A percentile compares a stretch with the other conserved stretches of the same genome.
Evolutionary conservation across 2,113 vertebrate genomes (phyloP).

Genomic region (Erythrolamprus reginae): DNA sequence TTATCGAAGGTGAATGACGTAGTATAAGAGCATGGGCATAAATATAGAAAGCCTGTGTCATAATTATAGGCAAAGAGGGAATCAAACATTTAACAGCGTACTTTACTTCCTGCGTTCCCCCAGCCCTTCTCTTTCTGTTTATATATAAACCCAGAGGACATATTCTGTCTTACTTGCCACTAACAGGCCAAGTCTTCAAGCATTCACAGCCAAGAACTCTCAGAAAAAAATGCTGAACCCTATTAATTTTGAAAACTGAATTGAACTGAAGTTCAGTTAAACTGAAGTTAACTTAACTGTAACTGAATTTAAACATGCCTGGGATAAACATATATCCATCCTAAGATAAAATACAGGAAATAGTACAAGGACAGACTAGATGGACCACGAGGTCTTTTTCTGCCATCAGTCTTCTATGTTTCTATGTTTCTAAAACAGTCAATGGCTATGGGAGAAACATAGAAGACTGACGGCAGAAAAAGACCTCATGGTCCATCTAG

Average conservation of each 20-base stretch:
- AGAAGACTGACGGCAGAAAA: too few species aligned
- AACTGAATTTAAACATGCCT: too few species aligned
- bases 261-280: too few species aligned
- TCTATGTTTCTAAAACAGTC: too few species aligned
- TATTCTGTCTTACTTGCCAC: background rate
- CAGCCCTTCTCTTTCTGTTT: background rate
- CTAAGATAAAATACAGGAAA: too few species aligned
- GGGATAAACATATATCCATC: too few species aligned
- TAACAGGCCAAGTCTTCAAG: background rate
- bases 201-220: background rate
- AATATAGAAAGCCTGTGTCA: background rate
- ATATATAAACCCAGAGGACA: background rate
- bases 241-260: conserved; percentile 20
- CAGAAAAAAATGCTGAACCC: background rate
- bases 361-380: too few species aligned
- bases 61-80: background rate
- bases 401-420: too few species aligned
- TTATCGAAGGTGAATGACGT: background rate
- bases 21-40: background rate
- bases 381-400: too few species aligned
- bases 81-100: background rate
- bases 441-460: too few species aligned
- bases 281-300: too few species aligned
- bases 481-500: too few species aligned
- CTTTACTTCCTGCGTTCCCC: background rate